Evolutionary conservation across 2,888 invertebrate genomes (phyloP), one percentile per base, ranked within the genome.

Genomic region (Sthenelais limicola): DNA sequence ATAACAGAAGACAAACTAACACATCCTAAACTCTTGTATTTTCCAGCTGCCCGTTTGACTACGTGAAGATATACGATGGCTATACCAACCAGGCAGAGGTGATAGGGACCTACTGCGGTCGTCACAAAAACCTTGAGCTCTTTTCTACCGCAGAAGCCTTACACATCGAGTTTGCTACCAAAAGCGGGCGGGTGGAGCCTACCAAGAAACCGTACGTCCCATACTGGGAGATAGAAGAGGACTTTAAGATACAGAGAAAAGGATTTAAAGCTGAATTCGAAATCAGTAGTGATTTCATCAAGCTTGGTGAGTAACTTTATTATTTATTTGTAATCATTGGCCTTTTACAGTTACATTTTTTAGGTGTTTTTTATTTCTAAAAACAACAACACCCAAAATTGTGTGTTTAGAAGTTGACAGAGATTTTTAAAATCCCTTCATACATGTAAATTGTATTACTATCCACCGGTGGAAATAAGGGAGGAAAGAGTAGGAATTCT

Each of bases 191-290:
- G 76, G 77, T 88, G 79, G 77, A 86, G 70, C 82, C 86, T 3
- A 84, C 84, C 24, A 82, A 84, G 56, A 82, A 82, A 24, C 80
- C 82, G 0, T 84, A 94, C 90, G 94, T 95, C 3, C 70, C 76
- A 12, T 80, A 81, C 72, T 82, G 84, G 77, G 82, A 84, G 66
- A 78, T 79, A 35, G 77, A 79, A 18, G 84, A 82, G 2, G 84
- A 85, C 72, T 82, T 80, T 76, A 80, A 79, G 69, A 83, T 84
- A 49, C 97, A 97, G 90, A 97, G 98, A 90, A 93, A 97, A 88
- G 99, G 98, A 88, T 99, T 97, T 91, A 95, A 95, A 90, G 97
- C 97, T 88, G 95, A 96, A 89, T 99, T 95, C 91, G 97, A 97
- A 91, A 98, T 99, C 91, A 97, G 97, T 84, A 95, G 96, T 90